These are phyloP conservation scores for Erpornis zantholeuca DNA, from an alignment of 2,113 vertebrate genomes.

Conservation along the genomic window DNA sequence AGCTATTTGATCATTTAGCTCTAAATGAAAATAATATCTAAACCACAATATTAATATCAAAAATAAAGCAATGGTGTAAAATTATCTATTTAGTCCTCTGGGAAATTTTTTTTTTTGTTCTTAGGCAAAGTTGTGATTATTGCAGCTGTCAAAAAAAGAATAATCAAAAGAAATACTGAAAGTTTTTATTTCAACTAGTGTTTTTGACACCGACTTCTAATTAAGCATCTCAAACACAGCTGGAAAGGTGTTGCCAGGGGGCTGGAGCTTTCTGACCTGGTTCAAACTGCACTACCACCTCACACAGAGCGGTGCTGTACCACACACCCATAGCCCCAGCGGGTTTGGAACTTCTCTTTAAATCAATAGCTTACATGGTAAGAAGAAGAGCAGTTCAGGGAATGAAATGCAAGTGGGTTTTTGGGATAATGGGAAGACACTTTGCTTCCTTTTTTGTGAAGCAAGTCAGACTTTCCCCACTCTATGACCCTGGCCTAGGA, in stretches of 20 bases:
- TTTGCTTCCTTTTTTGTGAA: background rate
- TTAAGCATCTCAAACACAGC: background rate
- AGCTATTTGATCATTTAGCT: background rate
- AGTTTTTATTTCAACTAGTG: background rate
- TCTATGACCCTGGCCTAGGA: background rate
- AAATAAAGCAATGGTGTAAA: background rate
- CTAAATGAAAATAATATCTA: background rate
- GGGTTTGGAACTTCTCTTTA: background rate
- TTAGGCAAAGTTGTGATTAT: background rate
- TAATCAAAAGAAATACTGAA: background rate
- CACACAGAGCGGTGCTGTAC: rapidly evolving
- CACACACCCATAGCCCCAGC: rapidly evolving
- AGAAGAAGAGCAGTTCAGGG: background rate
- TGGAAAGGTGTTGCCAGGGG: background rate
- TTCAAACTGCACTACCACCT: background rate
- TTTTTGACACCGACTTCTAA: background rate
- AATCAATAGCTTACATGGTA: background rate
- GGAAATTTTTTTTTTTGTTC: background rate
- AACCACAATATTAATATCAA: background rate
- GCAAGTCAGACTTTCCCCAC: background rate
- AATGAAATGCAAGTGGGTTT: background rate
- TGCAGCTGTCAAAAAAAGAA: background rate
- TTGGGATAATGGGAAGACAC: background rate
- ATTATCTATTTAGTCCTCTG: background rate
- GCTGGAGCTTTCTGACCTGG: background rate